Base-by-base conservation (phyloP, 2,888 invertebrate species). In the Fabriciana adippe region DNA sequence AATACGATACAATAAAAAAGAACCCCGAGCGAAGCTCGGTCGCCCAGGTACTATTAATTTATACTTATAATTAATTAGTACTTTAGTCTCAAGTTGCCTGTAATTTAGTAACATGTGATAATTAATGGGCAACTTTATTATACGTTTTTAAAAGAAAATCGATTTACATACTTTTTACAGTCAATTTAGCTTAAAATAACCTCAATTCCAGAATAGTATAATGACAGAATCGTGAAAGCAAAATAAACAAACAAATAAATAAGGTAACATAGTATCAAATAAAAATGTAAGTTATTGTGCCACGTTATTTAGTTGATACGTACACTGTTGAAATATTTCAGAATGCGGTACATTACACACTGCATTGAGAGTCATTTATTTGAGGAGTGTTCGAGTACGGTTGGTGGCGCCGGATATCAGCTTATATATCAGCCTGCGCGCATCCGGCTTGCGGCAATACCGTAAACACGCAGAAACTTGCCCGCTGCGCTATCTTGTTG, bases 341-440 rank as follows among this genome's bases (percentile, higher is more conserved):
- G 51, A 56, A 56, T 60, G 47, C 54, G 45, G 51, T 65, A 64
- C 61, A 65, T 61, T 55, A 47, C 55, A 68, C 45, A 66, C 56
- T 54, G 66, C 59, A 56, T 67, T 64, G 66, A 69, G 69, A 68
- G 70, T 57, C 67, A 70, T 69, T 62, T 73, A 73, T 73, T 71
- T 68, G 70, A 68, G 31, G 67, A 55, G 66, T 67, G 64, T 72
- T 60, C 63, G 67, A 66, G 64, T 61, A 57, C 51, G 66, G 56
- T 51, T 61, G 66, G 66, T 66, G 66, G 66, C 54, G 54, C 54
- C 73, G 72, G 69, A 72, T 73, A 72, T 73, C 73, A 69, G 67
- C 68, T 68, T 73, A 73, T 72, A 73, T 70, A 73, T 72, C 72
- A 72, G 68, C 59, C 63, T 47, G 45, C 41, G 66, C 59, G 63